Conservation (phyloP, 2,113 vertebrate genomes). For the Cynopterus brachyotis region DNA sequence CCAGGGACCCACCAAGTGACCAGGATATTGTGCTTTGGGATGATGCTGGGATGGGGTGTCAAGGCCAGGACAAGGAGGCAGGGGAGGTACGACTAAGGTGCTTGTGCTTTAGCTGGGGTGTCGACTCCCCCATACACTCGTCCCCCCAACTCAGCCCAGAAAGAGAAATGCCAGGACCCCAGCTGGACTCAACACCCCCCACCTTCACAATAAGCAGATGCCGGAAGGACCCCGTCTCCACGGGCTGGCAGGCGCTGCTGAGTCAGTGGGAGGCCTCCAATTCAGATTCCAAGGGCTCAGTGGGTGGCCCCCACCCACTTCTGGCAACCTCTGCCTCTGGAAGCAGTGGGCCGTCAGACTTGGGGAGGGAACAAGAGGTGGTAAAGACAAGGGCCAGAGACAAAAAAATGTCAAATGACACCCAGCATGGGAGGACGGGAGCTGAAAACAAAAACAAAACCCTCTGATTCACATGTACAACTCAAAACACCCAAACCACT, state of each 20-base stretch:
- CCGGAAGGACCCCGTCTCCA: not conserved
- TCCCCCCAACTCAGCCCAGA: not conserved
- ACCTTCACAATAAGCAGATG: not conserved
- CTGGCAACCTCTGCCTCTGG: not conserved
- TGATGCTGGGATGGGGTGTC: slow-evolving; percentile 27
- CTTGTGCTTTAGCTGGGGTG: slow-evolving; percentile 76
- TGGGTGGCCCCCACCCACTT: not conserved
- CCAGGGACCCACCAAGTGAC: slow-evolving; percentile 49
- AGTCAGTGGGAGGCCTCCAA: not conserved
- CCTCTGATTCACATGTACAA: slow-evolving; percentile 23
- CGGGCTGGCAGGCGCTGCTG: not conserved
- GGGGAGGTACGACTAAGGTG: slow-evolving; percentile 70
- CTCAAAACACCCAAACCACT: not conserved
- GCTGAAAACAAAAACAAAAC: not conserved
- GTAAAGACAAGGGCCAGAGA: not conserved
- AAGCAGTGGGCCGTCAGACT: not conserved
- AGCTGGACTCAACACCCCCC: not conserved
- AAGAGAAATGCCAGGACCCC: not conserved
- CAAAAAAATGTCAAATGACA: not conserved
- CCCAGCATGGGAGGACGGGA: not conserved
- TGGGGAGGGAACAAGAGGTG: not conserved
- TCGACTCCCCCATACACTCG: not conserved
- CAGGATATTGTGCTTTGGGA: slow-evolving; percentile 78
- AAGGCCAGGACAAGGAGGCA: not conserved
- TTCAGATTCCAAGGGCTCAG: not conserved